Conservation (phyloP, 2,888 invertebrate species). For the Drosophila tripunctata region DNA sequence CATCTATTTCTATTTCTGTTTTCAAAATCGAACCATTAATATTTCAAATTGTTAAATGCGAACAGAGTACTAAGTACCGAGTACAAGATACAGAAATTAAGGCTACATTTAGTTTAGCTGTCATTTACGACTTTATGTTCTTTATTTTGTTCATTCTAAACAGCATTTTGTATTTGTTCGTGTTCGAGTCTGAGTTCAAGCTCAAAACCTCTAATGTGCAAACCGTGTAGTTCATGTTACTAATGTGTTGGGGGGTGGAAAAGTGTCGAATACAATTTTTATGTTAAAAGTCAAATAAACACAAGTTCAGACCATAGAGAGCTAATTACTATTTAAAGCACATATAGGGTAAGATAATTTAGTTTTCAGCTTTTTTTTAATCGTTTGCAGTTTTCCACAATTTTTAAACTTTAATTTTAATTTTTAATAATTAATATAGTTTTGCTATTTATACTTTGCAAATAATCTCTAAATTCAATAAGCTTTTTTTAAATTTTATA, state of each 20-base stretch:
- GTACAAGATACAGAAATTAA: constrained; percentile 3
- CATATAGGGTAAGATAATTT: too few relatives aligned
- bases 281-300: not conserved
- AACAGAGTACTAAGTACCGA: too few relatives aligned
- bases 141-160: not conserved
- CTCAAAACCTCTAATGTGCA: constrained; percentile 16
- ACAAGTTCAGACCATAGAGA: not conserved
- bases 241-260: not conserved
- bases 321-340: too few relatives aligned
- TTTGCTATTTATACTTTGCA: too few relatives aligned
- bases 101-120: constrained; percentile 8
- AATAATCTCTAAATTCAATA: too few relatives aligned
- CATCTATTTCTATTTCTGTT: too few relatives aligned
- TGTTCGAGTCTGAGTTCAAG: not conserved
- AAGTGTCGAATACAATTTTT: not conserved
- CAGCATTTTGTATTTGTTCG: constrained; percentile 19
- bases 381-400: too few relatives aligned
- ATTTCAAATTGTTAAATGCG: constrained; percentile 50
- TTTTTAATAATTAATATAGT: too few relatives aligned
- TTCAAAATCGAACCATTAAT: constrained; percentile 45
- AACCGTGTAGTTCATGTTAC: constrained; percentile 32
- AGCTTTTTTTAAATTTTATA: too few relatives aligned
- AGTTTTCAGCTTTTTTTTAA: too few relatives aligned
- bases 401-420: too few relatives aligned
- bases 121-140: too few relatives aligned